Conservation (phyloP, 2,113 vertebrate species). For the Catharus minimus region DNA sequence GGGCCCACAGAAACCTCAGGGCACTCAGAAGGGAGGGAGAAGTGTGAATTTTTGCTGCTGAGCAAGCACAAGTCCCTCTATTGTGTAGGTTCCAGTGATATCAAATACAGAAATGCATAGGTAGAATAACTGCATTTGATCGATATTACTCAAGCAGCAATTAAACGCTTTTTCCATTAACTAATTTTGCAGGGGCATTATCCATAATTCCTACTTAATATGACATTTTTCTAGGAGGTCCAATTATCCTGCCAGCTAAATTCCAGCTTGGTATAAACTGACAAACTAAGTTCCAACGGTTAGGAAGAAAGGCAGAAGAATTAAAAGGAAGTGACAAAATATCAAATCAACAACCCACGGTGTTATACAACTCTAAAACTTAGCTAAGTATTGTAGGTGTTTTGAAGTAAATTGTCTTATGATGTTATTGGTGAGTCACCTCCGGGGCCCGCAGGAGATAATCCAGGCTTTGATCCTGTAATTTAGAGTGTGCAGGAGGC, state of each 20-base stretch:
- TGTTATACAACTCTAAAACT: slow-evolving; percentile 59
- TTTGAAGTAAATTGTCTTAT: slow-evolving; percentile 56
- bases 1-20: neutral
- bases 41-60: neutral
- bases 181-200: slow-evolving; percentile 25
- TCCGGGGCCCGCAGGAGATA: slow-evolving; percentile 3
- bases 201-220: slow-evolving; percentile 34
- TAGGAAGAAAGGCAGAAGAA: slow-evolving; percentile 46
- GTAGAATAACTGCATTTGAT: slow-evolving; percentile 14
- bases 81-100: neutral
- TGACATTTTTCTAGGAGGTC: slow-evolving; percentile 44
- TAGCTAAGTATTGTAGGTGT: slow-evolving; percentile 60
- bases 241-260: slow-evolving; percentile 58
- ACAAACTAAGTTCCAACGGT: slow-evolving; percentile 36
- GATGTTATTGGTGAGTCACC: slow-evolving; percentile 52
- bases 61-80: neutral
- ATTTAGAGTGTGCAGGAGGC: neutral
- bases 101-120: slow-evolving; percentile 2
- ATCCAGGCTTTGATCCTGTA: slow-evolving; percentile 26
- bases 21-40: neutral
- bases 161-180: slow-evolving; percentile 51
- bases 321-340: slow-evolving; percentile 59
- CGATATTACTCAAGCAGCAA: slow-evolving; percentile 34
- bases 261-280: slow-evolving; percentile 55
- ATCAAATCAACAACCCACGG: slow-evolving; percentile 59